A percentile compares a stretch with the other conserved stretches of the same genome.
Conservation (phyloP, 2,113 vertebrate species). For the Nanger granti region DNA sequence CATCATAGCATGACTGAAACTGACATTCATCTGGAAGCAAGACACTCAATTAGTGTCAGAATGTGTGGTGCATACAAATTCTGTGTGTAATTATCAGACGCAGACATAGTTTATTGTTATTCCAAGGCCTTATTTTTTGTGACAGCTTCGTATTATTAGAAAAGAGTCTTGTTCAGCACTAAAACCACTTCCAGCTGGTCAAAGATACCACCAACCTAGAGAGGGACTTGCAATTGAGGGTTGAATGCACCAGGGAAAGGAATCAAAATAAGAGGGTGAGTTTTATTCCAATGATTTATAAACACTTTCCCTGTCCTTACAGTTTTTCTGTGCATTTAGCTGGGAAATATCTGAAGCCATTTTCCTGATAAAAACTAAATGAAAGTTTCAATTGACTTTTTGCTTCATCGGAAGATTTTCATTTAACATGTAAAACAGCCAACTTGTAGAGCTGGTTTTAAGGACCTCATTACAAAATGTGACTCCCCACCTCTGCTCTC, state of each 20-base stretch:
- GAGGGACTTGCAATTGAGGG: constrained; percentile 55
- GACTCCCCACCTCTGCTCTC: too few species aligned
- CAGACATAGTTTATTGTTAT: constrained; percentile 73
- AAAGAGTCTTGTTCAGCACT: constrained; percentile 51
- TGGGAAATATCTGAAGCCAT: constrained; percentile 5
- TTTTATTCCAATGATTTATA: constrained; percentile 38
- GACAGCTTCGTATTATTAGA: constrained; percentile 71
- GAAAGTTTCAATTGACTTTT: neutral
- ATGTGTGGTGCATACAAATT: constrained; percentile 37
- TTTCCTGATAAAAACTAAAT: neutral
- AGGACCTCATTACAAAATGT: neutral
- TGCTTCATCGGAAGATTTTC: constrained; percentile 24
- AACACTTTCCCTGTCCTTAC: neutral
- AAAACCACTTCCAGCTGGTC: constrained; percentile 62
- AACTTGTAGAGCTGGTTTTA: constrained; percentile 25
- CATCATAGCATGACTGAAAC: neutral
- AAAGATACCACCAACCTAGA: constrained; percentile 41
- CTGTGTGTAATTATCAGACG: constrained; percentile 72
- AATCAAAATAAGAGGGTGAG: constrained; percentile 31
- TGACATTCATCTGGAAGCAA: constrained; percentile 69
- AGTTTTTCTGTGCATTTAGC: constrained; percentile 19
- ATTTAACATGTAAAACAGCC: neutral
- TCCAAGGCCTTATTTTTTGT: constrained; percentile 66
- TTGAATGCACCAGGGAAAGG: constrained; percentile 39
- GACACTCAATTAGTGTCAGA: constrained; percentile 59